phyloP scores from a whole-genome alignment of 2,113 vertebrate genomes.

The Crotalus horridus region DNA sequence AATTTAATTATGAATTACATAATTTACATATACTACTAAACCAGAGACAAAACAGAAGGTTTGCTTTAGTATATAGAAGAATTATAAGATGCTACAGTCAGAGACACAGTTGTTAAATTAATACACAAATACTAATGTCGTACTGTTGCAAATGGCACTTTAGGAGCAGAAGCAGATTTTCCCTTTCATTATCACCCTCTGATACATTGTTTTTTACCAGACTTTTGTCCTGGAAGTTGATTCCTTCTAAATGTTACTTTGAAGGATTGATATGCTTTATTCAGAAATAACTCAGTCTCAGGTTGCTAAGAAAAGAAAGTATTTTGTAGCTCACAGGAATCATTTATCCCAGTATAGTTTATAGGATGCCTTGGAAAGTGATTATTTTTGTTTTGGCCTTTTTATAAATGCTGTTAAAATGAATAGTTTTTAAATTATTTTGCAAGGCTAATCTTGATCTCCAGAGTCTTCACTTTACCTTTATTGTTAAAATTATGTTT shows the following conservation, averaged over 20 bases:
- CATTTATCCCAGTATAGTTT: conserved; percentile 6
- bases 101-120: conserved; percentile 33
- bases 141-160: conserved; percentile 16
- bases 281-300: conserved; percentile 26
- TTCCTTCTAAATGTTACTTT: conserved; percentile 28
- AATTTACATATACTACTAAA: conserved; percentile 11
- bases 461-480: neutral
- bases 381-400: neutral
- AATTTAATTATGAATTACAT: conserved; percentile 14
- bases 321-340: neutral
- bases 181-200: conserved; percentile 28
- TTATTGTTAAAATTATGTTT: conserved; percentile 18
- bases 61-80: neutral
- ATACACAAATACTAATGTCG: conserved; percentile 25
- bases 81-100: conserved; percentile 5
- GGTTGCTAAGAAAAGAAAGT: conserved; percentile 13
- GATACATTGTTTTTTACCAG: conserved; percentile 31
- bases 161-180: conserved; percentile 48
- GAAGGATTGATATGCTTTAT: conserved; percentile 11
- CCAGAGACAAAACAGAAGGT: conserved; percentile 9
- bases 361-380: neutral
- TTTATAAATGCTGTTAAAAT: conserved; percentile 5
- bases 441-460: neutral
- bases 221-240: conserved; percentile 10
- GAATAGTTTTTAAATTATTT: neutral